Evolutionary conservation across 2,888 invertebrate species (phyloP).

Genomic region (Schrankia costaestrigalis): DNA sequence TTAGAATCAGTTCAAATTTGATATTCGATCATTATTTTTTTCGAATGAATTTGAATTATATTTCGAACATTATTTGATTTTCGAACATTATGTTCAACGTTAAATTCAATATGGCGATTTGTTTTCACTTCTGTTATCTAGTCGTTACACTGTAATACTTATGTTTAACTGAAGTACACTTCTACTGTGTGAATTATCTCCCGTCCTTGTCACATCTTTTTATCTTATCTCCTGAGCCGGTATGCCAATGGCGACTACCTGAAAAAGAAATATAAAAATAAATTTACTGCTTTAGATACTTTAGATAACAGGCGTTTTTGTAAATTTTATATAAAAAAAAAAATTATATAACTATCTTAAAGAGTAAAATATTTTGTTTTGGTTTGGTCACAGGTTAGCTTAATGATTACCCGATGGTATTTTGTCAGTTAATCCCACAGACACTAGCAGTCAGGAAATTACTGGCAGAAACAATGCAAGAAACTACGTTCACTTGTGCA

Average conservation of each 20-base stretch:
- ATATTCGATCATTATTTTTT: conserved; percentile 8
- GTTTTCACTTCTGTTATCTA: neutral
- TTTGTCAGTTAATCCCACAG: too few species aligned
- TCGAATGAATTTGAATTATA: conserved; percentile 1
- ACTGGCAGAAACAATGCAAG: too few species aligned
- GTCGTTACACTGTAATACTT: neutral
- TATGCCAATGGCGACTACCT: conserved; percentile 25
- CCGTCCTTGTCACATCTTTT: conserved; percentile 31
- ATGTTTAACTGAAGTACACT: conserved; percentile 6
- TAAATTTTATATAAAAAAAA: too few species aligned
- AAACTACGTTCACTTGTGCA: too few species aligned
- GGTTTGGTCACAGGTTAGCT: too few species aligned
- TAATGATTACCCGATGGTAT: too few species aligned
- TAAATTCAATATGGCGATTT: conserved; percentile 5
- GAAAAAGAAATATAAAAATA: conserved; percentile 32
- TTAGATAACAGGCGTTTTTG: too few species aligned
- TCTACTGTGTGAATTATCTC: conserved; percentile 14
- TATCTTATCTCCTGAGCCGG: conserved; percentile 32
- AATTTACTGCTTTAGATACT: too few species aligned
- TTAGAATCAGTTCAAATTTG: conserved; percentile 4
- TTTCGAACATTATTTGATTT: conserved; percentile 18
- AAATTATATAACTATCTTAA: too few species aligned
- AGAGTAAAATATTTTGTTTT: too few species aligned
- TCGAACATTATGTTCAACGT: conserved; percentile 4
- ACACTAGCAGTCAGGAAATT: too few species aligned